Percentiles rank a stretch among this genome's conserved stretches.
Conservation (phyloP, 1,140 invertebrate genomes). For the Harlomillsia oculata region DNA sequence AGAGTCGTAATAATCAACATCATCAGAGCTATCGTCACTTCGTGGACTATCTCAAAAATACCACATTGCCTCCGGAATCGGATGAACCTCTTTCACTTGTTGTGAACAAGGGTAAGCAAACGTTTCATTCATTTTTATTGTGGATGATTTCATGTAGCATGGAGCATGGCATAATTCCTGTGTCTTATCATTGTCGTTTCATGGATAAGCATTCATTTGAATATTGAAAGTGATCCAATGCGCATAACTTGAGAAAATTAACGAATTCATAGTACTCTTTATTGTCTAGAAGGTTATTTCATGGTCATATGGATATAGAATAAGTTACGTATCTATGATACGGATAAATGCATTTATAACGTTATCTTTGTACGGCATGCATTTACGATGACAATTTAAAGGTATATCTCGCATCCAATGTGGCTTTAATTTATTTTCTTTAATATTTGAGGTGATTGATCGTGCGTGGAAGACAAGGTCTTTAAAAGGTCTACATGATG, state of each 20-base stretch:
- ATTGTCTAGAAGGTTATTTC: neutral
- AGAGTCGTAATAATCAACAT: slow-evolving; percentile 38
- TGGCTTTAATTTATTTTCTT: neutral
- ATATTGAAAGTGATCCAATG: too few relatives aligned
- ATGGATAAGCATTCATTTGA: too few relatives aligned
- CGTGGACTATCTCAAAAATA: slow-evolving; percentile 1
- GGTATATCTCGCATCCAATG: neutral
- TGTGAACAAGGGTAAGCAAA: slow-evolving; percentile 31
- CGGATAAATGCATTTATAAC: too few relatives aligned
- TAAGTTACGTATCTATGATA: too few relatives aligned
- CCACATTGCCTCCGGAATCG: slow-evolving; percentile 1
- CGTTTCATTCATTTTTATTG: neutral
- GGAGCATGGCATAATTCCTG: too few relatives aligned
- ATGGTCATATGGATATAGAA: too few relatives aligned
- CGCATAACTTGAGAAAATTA: neutral
- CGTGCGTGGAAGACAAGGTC: too few relatives aligned
- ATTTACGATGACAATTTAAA: too few relatives aligned
- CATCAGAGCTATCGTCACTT: neutral
- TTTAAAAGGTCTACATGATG: too few relatives aligned
- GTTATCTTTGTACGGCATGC: too few relatives aligned
- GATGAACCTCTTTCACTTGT: slow-evolving; percentile 35
- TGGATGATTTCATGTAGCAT: too few relatives aligned
- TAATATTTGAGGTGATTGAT: neutral
- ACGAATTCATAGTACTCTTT: neutral
- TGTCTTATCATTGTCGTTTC: neutral